Percentiles rank a stretch among this genome's conserved stretches.
Conservation (phyloP, 2,797 vertebrate genomes). For the Labeo calbasu region DNA sequence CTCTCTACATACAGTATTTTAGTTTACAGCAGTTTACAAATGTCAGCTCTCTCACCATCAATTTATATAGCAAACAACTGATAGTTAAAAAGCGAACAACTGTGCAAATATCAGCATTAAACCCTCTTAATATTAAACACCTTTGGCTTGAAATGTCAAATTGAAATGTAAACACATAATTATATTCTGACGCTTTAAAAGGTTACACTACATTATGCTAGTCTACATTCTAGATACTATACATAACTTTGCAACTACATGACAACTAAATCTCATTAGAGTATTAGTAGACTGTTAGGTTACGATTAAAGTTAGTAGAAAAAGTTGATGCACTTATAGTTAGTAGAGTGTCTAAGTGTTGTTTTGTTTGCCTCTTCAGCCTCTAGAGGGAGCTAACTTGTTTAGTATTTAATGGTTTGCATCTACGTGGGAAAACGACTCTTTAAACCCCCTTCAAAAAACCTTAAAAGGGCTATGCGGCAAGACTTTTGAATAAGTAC, state of each 20-base stretch:
- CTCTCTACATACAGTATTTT: background rate
- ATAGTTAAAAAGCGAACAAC: background rate
- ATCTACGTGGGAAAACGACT: background rate
- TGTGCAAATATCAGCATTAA: background rate
- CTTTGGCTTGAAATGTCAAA: background rate
- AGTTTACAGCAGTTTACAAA: background rate
- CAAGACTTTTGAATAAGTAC: background rate
- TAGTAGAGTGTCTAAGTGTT: too few relatives aligned
- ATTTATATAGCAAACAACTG: background rate
- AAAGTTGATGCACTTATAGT: background rate
- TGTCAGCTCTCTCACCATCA: background rate
- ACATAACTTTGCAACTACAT: background rate
- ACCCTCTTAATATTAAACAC: background rate
- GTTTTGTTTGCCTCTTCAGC: background rate
- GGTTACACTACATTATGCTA: too few relatives aligned
- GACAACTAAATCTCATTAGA: too few relatives aligned
- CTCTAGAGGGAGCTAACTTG: slow-evolving; percentile 46
- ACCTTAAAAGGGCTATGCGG: background rate
- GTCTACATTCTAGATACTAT: background rate
- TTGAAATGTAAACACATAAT: background rate
- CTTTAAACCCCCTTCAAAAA: background rate
- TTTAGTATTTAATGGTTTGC: slow-evolving; percentile 2
- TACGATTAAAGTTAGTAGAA: background rate
- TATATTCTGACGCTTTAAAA: background rate
- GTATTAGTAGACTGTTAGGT: background rate